phyloP scores from a whole-genome alignment of 1,140 invertebrate genomes.

The Camponotus floridanus region DNA sequence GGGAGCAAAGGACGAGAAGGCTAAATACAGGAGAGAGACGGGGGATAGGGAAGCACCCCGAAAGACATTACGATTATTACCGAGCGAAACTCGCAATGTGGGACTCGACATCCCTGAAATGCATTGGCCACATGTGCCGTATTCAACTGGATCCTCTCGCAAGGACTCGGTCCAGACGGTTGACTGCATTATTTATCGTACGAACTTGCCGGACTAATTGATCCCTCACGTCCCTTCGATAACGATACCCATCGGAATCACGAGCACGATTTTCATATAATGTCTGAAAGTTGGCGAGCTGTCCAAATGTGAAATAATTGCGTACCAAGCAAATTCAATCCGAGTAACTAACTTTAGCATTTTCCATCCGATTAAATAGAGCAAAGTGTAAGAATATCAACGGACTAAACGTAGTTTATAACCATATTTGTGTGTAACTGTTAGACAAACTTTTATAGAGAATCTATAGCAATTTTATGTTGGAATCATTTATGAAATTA shows the following conservation, averaged over 20 bases:
- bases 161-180: constrained; percentile 82
- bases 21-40: constrained; percentile 57
- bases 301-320: constrained; percentile 28
- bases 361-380: neutral
- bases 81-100: constrained; percentile 75
- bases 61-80: constrained; percentile 87
- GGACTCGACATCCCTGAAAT: constrained; percentile 77
- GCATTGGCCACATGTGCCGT: constrained; percentile 80
- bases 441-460: neutral
- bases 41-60: constrained; percentile 76
- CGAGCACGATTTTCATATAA: constrained; percentile 49
- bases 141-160: constrained; percentile 80
- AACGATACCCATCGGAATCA: constrained; percentile 57
- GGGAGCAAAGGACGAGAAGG: constrained; percentile 67
- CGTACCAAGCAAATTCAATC: constrained; percentile 24
- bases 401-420: neutral
- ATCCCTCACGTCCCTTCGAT: constrained; percentile 72
- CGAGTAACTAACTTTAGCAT: constrained; percentile 32
- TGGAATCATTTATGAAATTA: neutral
- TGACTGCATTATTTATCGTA: constrained; percentile 84
- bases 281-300: constrained; percentile 19
- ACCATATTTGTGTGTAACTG: neutral
- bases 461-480: neutral
- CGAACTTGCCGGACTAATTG: constrained; percentile 80
- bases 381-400: neutral